These are phyloP conservation scores for Drosophila leontia DNA, from an alignment of 1,140 invertebrate species.

Conservation along the genomic window DNA sequence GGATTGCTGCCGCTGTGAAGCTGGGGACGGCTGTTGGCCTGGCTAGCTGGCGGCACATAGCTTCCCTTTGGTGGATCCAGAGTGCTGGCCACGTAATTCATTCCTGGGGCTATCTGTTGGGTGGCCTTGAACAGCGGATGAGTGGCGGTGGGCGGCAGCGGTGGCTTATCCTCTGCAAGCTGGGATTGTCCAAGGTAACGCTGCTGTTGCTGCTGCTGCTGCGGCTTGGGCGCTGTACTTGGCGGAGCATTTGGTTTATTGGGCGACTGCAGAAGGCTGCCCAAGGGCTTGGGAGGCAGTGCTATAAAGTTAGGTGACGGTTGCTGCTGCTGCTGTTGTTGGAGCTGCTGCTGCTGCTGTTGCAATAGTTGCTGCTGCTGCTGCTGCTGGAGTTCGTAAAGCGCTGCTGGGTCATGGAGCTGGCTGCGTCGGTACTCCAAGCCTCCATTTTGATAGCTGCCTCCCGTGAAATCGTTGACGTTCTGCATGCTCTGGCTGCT, in stretches of 20 bases:
- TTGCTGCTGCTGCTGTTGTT: constrained; percentile 62
- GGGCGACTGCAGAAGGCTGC: constrained; percentile 69
- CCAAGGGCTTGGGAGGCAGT: constrained; percentile 74
- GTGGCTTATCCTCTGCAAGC: constrained; percentile 87
- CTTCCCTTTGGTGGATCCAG: constrained; percentile 91
- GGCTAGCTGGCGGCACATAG: constrained; percentile 88
- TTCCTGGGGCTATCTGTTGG: constrained; percentile 85
- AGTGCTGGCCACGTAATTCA: constrained; percentile 86
- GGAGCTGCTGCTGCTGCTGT: constrained; percentile 70
- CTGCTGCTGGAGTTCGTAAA: constrained; percentile 73
- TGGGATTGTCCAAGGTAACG: constrained; percentile 47
- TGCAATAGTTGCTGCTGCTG: constrained; percentile 61
- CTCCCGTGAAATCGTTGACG: constrained; percentile 71
- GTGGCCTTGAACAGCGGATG: constrained; percentile 90
- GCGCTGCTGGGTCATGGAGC: constrained; percentile 62
- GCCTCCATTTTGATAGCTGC: constrained; percentile 66
- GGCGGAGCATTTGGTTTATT: constrained; percentile 73
- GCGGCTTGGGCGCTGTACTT: constrained; percentile 83
- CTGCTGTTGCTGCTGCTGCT: constrained; percentile 74
- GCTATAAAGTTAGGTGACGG: constrained; percentile 75
- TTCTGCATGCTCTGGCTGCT: constrained; percentile 85
- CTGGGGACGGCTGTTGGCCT: constrained; percentile 24
- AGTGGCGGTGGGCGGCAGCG: constrained; percentile 90
- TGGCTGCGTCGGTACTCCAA: constrained; percentile 73
- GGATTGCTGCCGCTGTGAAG: constrained; percentile 88